phyloP scores from a whole-genome alignment of 2,113 vertebrate genomes.

The Nanorana parkeri region DNA sequence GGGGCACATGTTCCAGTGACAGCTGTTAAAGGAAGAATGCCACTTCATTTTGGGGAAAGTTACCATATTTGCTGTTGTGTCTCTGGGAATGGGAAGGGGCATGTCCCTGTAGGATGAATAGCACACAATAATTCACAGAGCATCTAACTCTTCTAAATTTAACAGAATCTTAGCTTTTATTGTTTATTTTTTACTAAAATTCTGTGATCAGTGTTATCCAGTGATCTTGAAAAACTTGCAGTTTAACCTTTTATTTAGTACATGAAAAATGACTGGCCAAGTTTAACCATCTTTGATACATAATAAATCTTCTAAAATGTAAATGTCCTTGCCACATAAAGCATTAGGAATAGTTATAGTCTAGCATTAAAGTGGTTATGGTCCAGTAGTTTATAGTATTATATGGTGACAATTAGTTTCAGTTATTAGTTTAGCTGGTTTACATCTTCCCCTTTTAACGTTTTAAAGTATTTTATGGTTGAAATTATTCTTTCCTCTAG shows the following conservation, averaged over 20 bases:
- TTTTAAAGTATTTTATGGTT: neutral
- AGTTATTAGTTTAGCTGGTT: slow-evolving; percentile 56
- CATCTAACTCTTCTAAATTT: too few species aligned
- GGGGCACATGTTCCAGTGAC: too few species aligned
- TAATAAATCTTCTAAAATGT: slow-evolving; percentile 41
- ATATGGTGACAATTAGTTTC: slow-evolving; percentile 47
- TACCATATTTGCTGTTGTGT: too few species aligned
- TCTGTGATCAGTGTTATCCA: too few species aligned
- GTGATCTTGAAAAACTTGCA: neutral
- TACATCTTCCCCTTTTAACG: slow-evolving; percentile 34
- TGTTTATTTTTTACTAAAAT: too few species aligned
- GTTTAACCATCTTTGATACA: slow-evolving; percentile 16
- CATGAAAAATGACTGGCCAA: slow-evolving; percentile 14
- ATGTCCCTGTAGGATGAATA: too few species aligned
- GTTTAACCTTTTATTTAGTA: neutral
- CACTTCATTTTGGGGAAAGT: too few species aligned
- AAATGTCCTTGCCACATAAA: slow-evolving; percentile 37
- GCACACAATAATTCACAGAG: too few species aligned
- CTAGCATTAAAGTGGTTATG: slow-evolving; percentile 31
- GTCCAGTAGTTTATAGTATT: slow-evolving; percentile 50
- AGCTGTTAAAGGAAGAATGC: too few species aligned
- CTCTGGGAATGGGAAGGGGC: too few species aligned
- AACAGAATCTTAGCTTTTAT: too few species aligned
- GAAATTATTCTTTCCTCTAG: slow-evolving; percentile 47
- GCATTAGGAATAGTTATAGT: slow-evolving; percentile 32